phyloP scores from a whole-genome alignment of 1,140 invertebrate genomes.

The Eufriesea mexicana region DNA sequence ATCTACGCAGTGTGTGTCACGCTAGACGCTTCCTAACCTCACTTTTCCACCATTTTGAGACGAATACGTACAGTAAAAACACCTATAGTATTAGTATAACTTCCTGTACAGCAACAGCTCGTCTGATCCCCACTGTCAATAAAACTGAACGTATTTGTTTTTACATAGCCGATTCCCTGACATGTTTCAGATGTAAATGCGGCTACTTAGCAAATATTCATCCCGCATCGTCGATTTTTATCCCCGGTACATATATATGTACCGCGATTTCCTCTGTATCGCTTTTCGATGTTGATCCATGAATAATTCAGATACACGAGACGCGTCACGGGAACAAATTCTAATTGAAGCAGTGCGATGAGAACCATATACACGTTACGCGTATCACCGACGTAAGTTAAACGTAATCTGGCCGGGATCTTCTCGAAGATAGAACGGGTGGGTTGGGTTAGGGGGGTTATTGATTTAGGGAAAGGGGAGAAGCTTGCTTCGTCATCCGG shows the following conservation, averaged over 20 bases:
- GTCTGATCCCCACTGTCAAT: too few species aligned
- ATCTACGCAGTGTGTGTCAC: too few species aligned
- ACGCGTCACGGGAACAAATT: slow-evolving; percentile 34
- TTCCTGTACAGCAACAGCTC: too few species aligned
- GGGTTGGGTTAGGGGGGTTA: slow-evolving; percentile 58
- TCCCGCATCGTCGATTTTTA: neutral
- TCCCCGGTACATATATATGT: neutral
- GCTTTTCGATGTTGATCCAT: slow-evolving; percentile 21
- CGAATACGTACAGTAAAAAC: too few species aligned
- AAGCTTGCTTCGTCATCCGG: slow-evolving; percentile 74
- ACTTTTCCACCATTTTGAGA: too few species aligned
- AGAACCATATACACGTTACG: slow-evolving; percentile 24
- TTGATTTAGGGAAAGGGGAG: slow-evolving; percentile 73
- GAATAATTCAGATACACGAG: slow-evolving; percentile 25
- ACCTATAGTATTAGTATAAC: too few species aligned
- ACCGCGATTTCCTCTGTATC: neutral
- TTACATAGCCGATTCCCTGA: too few species aligned
- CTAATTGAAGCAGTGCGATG: slow-evolving; percentile 30
- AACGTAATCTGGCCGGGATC: slow-evolving; percentile 50
- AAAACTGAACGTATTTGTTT: too few species aligned
- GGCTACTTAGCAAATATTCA: slow-evolving; percentile 1
- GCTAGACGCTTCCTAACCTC: too few species aligned
- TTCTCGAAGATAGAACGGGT: slow-evolving; percentile 33
- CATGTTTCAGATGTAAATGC: neutral
- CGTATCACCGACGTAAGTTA: slow-evolving; percentile 36